Conservation (phyloP, 2,888 invertebrate genomes). For the Uropetala carovei region DNA sequence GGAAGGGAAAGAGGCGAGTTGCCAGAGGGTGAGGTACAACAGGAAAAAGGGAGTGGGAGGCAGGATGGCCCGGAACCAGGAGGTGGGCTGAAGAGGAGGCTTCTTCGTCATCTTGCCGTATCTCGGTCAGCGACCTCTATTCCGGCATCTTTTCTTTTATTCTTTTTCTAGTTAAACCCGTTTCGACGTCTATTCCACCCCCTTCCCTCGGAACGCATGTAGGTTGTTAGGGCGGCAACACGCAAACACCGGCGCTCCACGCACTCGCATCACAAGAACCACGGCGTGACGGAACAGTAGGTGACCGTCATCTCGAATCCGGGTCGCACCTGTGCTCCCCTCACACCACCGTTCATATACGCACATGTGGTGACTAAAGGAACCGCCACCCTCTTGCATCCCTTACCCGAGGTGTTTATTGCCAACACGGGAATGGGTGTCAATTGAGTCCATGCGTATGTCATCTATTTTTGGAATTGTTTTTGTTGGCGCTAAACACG, state of each 20-base stretch:
- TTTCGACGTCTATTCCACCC: neutral
- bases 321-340: conserved; percentile 43
- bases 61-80: conserved; percentile 24
- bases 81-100: neutral
- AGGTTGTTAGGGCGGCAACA: conserved; percentile 29
- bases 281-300: conserved; percentile 27
- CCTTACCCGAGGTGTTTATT: conserved; percentile 14
- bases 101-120: conserved; percentile 26
- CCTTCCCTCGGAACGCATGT: neutral
- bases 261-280: conserved; percentile 13
- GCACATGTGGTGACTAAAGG: neutral
- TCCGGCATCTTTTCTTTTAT: neutral
- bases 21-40: neutral
- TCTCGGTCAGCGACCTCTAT: conserved; percentile 48
- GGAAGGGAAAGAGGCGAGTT: neutral
- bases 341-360: neutral
- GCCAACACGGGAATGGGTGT: neutral
- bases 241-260: conserved; percentile 11
- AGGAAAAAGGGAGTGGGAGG: neutral
- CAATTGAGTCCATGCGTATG: neutral
- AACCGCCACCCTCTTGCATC: neutral
- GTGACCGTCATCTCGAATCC: conserved; percentile 43
- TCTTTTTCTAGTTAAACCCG: conserved; percentile 43
- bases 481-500: neutral
- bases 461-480: neutral